These are phyloP conservation scores for Marcusenius ussheri DNA, from an alignment of 2,113 vertebrate species.

Conservation along the genomic window DNA sequence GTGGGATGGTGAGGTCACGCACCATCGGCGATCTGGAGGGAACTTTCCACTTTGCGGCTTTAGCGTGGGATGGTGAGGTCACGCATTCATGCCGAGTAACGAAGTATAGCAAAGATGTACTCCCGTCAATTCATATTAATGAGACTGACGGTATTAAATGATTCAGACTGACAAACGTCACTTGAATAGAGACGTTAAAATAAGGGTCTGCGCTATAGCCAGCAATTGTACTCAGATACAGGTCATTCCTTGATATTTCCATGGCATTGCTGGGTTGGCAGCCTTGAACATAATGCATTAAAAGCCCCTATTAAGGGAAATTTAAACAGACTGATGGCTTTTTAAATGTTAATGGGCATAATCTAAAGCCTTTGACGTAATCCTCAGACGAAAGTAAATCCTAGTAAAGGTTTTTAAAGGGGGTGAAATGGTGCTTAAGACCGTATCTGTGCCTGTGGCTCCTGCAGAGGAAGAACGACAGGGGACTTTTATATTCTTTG, in stretches of 20 bases:
- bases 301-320: neutral
- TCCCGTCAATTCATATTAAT: neutral
- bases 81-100: neutral
- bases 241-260: neutral
- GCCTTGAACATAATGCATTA: neutral
- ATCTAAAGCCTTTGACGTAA: neutral
- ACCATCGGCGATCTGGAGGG: neutral
- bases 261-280: neutral
- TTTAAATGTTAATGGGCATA: constrained; percentile 17
- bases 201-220: neutral
- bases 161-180: neutral
- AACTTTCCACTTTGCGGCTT: neutral
- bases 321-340: constrained; percentile 3
- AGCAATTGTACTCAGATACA: neutral
- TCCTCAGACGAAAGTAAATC: neutral
- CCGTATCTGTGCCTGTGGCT: neutral
- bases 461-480: neutral
- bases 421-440: neutral
- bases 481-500: neutral
- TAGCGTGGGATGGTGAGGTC: neutral
- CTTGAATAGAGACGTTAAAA: neutral
- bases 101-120: neutral
- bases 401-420: neutral
- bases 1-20: too few species aligned
- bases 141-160: neutral